Evolutionary conservation across 2,888 invertebrate species (phyloP).

Genomic region (Hypomecis punctinalis): DNA sequence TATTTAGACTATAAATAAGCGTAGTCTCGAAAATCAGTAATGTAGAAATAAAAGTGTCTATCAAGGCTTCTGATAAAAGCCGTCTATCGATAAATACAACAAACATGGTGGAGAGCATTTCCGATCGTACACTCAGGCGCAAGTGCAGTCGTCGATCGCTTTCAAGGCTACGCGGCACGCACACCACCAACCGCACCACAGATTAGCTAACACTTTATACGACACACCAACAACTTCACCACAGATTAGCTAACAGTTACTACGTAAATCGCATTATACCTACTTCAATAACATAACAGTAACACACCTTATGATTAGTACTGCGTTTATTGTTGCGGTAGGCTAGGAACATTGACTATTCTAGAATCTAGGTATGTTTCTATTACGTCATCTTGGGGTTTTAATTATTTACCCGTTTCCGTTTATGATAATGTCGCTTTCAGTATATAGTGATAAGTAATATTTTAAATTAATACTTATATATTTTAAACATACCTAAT

Average conservation of each 20-base stretch:
- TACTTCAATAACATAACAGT: slow-evolving; percentile 23
- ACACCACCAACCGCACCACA: slow-evolving; percentile 37
- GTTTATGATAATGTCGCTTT: neutral
- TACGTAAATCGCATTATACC: no score
- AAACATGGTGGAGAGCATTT: slow-evolving; percentile 36
- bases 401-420: neutral
- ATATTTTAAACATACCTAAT: no score
- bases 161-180: slow-evolving; percentile 69
- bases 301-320: neutral
- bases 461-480: no score
- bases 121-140: slow-evolving; percentile 62
- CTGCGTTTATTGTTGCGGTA: slow-evolving; percentile 16
- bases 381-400: neutral
- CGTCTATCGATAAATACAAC: slow-evolving; percentile 17
- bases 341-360: slow-evolving; percentile 1
- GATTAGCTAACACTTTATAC: no score
- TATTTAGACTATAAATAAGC: no score
- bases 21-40: no score
- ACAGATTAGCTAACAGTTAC: no score
- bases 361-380: slow-evolving; percentile 1
- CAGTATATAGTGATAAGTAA: no score
- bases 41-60: neutral
- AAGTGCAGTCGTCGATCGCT: slow-evolving; percentile 80
- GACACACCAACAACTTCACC: no score
- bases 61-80: slow-evolving; percentile 39